Conservation (phyloP, 2,113 vertebrate species). For the Ceyx melanurus region DNA sequence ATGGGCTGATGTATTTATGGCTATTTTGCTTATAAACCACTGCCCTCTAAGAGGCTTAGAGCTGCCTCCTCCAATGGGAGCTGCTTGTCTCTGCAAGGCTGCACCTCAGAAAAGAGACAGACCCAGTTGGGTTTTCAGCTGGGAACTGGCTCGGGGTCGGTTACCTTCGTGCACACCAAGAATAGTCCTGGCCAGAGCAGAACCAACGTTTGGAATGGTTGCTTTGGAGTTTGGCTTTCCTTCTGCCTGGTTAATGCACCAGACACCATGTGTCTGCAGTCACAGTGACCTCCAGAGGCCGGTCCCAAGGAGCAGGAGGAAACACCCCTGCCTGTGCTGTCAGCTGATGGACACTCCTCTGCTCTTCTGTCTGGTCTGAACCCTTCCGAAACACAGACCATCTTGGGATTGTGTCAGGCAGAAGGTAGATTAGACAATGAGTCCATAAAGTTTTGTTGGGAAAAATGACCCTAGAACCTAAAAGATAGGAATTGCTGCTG, state of each 20-base stretch:
- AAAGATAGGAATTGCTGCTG: background rate
- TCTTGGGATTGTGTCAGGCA: background rate
- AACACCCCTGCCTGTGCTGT: background rate
- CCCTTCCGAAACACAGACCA: background rate
- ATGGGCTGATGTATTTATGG: constrained; percentile 55
- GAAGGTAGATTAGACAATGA: background rate
- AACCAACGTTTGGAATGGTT: fast-evolving
- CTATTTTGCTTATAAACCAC: constrained; percentile 47
- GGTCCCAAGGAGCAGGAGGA: background rate
- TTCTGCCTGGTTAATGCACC: background rate
- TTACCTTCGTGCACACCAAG: background rate
- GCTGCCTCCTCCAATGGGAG: background rate
- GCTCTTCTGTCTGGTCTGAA: background rate
- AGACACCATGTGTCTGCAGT: background rate
- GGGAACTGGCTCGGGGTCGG: background rate
- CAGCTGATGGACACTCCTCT: background rate
- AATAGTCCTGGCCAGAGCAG: background rate
- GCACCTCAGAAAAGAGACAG: background rate
- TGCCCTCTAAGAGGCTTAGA: constrained; percentile 38
- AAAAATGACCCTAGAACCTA: background rate
- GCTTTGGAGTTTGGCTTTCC: background rate
- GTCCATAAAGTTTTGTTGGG: background rate
- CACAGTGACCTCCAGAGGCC: constrained; percentile 8
- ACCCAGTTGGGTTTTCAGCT: background rate
- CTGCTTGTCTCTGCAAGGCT: background rate